Evolutionary conservation across 2,888 invertebrate species (phyloP), one percentile per base, ranked within the genome.

Genomic region (Himalopsyche japonica): DNA sequence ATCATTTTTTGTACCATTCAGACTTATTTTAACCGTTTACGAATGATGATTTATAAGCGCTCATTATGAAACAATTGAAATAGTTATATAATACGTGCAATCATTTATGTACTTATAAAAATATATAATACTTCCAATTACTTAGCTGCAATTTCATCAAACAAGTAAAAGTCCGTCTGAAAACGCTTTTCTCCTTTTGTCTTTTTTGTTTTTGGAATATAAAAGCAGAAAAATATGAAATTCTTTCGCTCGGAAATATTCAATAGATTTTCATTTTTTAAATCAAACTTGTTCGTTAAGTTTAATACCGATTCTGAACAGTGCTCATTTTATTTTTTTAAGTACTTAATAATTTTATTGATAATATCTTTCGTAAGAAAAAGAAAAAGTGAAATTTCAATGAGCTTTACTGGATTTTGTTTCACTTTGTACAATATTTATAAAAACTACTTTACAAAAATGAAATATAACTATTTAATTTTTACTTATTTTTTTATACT

Each of bases 51-150:
- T 32, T 32, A 32, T 4, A 32, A 4, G 6, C 2, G 15, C 15
- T 43, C 15, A 15, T 43, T 43, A 43, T 43, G 15, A 0, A 43
- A 43, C 43, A 15, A 15, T 43, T 15, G 3, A 7, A 43, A 43
- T 15, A 12, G 15, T 43, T 1, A 43, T 43, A 43, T 43, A 43
- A 15, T 43, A 43, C 15, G 43, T 1, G 43, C 15, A 43, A 15
- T 15, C 15, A 12, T 43, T 3, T 7, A 4, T 20, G 7, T 20
- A 57, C 37, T 0, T 37, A 37, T 37, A 10, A 20, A 20, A 57
- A 57, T n/a, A n/a, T n/a, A 49, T n/a, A 49, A 49, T 7, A 10
- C 57, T 20, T 76, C 80, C 80, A 83, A 83, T 83, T 83, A 83
- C 83, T 83, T 77, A 43, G 20, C 43, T 20, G 37, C 47, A 34